Evolutionary conservation across 1,140 invertebrate genomes (phyloP).

Genomic region (Gonioctena quinquepunctata): DNA sequence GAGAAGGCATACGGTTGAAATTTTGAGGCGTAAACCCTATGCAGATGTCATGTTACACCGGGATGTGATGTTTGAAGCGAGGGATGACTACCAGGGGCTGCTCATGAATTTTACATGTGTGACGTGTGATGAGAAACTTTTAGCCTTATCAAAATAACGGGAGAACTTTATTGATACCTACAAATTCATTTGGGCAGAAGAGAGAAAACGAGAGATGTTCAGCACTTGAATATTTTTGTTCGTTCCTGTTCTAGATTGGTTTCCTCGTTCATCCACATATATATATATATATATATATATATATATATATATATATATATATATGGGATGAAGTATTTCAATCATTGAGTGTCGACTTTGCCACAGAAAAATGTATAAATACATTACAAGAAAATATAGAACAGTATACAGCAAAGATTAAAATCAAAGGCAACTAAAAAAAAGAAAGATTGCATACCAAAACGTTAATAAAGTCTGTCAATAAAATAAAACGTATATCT

Average conservation of each 20-base stretch:
- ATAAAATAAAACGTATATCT: no score
- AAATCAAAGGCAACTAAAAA: no score
- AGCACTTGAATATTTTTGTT: neutral
- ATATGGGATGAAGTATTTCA: no score
- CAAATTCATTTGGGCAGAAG: neutral
- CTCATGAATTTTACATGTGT: slow-evolving; percentile 5
- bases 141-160: neutral
- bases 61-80: neutral
- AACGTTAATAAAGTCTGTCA: no score
- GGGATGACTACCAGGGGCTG: neutral
- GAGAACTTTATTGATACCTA: neutral
- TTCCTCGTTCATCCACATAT: neutral
- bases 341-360: no score
- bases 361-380: no score
- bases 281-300: no score
- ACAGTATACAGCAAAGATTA: no score
- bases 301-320: no score
- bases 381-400: no score
- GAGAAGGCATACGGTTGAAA: neutral
- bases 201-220: neutral
- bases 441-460: no score
- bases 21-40: neutral
- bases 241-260: neutral
- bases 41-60: neutral
- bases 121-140: neutral